phyloP scores from a whole-genome alignment of 2,888 invertebrate species.

The Leptarthrus brevirostris region DNA sequence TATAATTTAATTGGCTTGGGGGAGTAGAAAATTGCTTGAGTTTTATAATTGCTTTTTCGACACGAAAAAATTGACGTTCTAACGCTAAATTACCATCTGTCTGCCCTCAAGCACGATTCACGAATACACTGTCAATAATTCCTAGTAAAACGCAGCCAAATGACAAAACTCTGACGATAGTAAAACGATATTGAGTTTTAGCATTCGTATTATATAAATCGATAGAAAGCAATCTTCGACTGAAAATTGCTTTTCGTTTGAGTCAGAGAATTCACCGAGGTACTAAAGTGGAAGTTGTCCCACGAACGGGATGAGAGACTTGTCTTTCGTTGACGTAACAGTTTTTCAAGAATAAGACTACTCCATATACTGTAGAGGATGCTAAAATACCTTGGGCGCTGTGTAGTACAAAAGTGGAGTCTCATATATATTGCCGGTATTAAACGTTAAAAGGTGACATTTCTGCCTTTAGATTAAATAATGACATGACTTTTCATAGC shows the following conservation, averaged over 20 bases:
- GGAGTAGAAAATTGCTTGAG: slow-evolving; percentile 28
- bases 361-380: not conserved
- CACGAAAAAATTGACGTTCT: slow-evolving; percentile 21
- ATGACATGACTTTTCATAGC: not conserved
- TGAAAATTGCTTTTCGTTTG: slow-evolving; percentile 24
- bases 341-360: not conserved
- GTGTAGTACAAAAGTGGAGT: not conserved
- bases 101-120: not conserved
- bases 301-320: slow-evolving; percentile 3
- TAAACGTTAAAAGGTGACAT: not conserved
- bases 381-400: not conserved
- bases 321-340: slow-evolving; percentile 1
- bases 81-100: not conserved
- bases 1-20: slow-evolving; percentile 30
- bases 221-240: slow-evolving; percentile 29
- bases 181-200: slow-evolving; percentile 14
- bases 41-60: slow-evolving; percentile 32
- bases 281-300: not conserved
- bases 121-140: not conserved
- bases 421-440: not conserved
- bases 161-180: not conserved
- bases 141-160: not conserved
- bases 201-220: slow-evolving; percentile 9
- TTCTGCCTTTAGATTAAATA: not conserved
- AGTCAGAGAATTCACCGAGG: not conserved